Evolutionary conservation across 2,797 vertebrate genomes (phyloP).

Genomic region (Parambassis ranga): DNA sequence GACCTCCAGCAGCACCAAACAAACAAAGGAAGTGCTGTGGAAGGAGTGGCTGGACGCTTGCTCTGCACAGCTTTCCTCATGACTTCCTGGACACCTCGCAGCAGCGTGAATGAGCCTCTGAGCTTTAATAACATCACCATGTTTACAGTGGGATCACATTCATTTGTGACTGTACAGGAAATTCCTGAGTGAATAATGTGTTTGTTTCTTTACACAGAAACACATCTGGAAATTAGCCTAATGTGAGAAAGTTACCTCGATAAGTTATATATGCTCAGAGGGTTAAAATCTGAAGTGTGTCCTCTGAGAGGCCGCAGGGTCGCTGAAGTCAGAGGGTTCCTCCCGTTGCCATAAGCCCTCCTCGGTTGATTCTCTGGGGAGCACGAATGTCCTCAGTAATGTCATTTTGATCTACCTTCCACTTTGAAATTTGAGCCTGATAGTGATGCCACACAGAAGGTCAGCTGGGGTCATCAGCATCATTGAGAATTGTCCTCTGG

Average conservation of each 20-base stretch:
- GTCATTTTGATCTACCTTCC: slow-evolving; percentile 7
- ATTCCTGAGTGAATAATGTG: slow-evolving; percentile 22
- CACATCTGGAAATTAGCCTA: slow-evolving; percentile 53
- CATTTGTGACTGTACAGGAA: neutral
- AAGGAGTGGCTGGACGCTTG: slow-evolving; percentile 19
- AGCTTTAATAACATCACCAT: slow-evolving; percentile 5
- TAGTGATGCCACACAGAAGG: neutral
- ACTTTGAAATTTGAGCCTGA: slow-evolving; percentile 22
- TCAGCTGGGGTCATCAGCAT: slow-evolving; percentile 10
- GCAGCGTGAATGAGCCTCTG: neutral
- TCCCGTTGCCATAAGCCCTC: neutral
- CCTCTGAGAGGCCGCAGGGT: neutral
- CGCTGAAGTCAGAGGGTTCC: neutral
- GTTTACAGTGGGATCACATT: no score
- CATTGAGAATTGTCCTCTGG: slow-evolving; percentile 21
- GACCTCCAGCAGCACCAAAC: slow-evolving; percentile 30
- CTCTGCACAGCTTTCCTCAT: slow-evolving; percentile 35
- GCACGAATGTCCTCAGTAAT: neutral
- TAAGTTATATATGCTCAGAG: no score
- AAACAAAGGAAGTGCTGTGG: slow-evolving; percentile 39
- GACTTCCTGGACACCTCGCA: slow-evolving; percentile 43
- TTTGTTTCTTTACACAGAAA: slow-evolving; percentile 35
- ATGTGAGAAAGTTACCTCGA: no score
- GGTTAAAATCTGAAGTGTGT: neutral
- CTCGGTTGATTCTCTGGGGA: neutral